A percentile compares a stretch with the other conserved stretches of the same genome.
phyloP scores from a whole-genome alignment of 2,797 vertebrate genomes.

The Mallotus villosus region DNA sequence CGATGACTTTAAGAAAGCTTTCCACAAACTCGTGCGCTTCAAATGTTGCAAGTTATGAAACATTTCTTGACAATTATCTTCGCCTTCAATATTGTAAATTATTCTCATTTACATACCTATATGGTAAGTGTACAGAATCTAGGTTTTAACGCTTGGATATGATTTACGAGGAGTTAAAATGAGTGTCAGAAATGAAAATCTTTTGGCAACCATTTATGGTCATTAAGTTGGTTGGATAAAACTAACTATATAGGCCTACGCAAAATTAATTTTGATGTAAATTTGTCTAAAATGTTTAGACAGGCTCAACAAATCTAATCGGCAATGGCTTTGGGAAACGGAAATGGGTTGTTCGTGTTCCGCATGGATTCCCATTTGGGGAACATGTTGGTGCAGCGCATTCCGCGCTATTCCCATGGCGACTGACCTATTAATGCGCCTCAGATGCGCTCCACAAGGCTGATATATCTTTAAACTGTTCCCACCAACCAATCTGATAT shows the following conservation, averaged over 20 bases:
- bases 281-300: too few relatives aligned
- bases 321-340: not conserved
- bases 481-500: not conserved
- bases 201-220: too few relatives aligned
- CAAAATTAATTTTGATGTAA: too few relatives aligned
- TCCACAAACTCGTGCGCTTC: slow-evolving; percentile 93
- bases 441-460: slow-evolving; percentile 1
- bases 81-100: not conserved
- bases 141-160: too few relatives aligned
- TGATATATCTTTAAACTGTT: slow-evolving; percentile 5
- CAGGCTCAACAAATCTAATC: too few relatives aligned
- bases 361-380: slow-evolving; percentile 14
- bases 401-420: slow-evolving; percentile 8
- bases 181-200: too few relatives aligned
- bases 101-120: not conserved
- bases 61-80: too few relatives aligned
- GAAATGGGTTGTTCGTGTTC: slow-evolving; percentile 11
- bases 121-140: not conserved
- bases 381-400: slow-evolving; percentile 10
- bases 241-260: too few relatives aligned
- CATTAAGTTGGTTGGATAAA: too few relatives aligned
- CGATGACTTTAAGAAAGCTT: slow-evolving; percentile 98
- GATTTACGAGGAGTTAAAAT: too few relatives aligned
- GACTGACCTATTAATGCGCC: slow-evolving; percentile 20
- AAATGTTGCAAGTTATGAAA: slow-evolving; percentile 74